phyloP scores from a whole-genome alignment of 2,888 invertebrate genomes.

The Drosophila barbarae region DNA sequence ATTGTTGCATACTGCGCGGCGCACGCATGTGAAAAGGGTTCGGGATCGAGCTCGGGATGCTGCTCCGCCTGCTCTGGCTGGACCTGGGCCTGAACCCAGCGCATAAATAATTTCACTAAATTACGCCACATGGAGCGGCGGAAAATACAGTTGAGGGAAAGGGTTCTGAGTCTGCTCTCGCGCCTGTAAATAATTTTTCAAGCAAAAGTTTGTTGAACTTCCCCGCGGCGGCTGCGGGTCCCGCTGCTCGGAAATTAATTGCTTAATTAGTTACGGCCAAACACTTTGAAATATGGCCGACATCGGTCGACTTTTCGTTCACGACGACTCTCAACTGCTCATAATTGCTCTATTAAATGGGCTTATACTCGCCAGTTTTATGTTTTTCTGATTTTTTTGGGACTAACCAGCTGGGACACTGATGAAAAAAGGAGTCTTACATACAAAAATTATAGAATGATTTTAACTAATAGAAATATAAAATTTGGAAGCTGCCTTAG shows the following conservation, averaged over 20 bases:
- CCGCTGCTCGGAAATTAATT: slow-evolving; percentile 69
- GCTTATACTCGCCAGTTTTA: slow-evolving; percentile 54
- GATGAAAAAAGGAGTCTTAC: neutral
- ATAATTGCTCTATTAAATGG: slow-evolving; percentile 75
- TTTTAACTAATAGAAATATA: neutral
- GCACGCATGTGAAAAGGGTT: slow-evolving; percentile 59
- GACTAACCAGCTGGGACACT: slow-evolving; percentile 33
- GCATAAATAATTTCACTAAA: slow-evolving; percentile 58
- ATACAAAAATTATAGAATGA: neutral
- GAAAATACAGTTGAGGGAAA: slow-evolving; percentile 25
- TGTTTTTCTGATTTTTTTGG: slow-evolving; percentile 26
- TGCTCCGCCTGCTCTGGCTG: slow-evolving; percentile 3
- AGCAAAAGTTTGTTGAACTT: slow-evolving; percentile 69
- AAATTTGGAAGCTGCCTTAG: neutral
- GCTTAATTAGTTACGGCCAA: slow-evolving; percentile 76
- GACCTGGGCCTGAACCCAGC: slow-evolving; percentile 11
- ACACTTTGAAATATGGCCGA: slow-evolving; percentile 73
- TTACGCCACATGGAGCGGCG: slow-evolving; percentile 43
- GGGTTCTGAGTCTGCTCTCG: neutral
- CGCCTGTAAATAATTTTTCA: slow-evolving; percentile 42
- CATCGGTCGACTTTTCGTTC: slow-evolving; percentile 51
- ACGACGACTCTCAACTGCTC: slow-evolving; percentile 64
- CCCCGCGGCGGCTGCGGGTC: slow-evolving; percentile 39
- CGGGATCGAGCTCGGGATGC: slow-evolving; percentile 20
- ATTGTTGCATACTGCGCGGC: slow-evolving; percentile 63